A percentile compares a stretch with the other conserved stretches of the same genome.
Conservation (phyloP, 2,797 vertebrate genomes). For the Melanotaenia nigrans region DNA sequence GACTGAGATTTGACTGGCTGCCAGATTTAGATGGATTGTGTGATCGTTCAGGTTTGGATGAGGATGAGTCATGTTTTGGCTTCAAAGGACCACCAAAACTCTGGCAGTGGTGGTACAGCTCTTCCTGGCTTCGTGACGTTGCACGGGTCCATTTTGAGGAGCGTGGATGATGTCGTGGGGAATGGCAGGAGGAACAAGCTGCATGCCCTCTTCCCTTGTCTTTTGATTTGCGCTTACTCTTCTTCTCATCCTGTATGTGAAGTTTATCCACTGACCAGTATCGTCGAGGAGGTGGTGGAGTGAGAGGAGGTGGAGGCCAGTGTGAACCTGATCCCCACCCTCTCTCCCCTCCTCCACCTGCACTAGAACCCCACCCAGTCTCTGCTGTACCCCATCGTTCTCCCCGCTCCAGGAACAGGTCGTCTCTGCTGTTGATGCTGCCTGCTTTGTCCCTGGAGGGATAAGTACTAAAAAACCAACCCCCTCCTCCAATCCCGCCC, state of each 20-base stretch:
- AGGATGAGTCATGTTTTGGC: conserved; percentile 79
- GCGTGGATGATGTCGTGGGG: conserved; percentile 74
- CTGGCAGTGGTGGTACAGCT: conserved; percentile 82
- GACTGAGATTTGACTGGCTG: conserved; percentile 83
- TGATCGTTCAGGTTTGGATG: conserved; percentile 78
- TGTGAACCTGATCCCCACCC: conserved; percentile 80
- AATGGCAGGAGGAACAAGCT: conserved; percentile 78
- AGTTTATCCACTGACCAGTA: conserved; percentile 95
- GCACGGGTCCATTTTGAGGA: conserved; percentile 77
- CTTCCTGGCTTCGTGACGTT: conserved; percentile 82
- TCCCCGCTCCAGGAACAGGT: conserved; percentile 78
- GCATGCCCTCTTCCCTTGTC: conserved; percentile 76
- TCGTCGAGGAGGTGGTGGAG: conserved; percentile 84
- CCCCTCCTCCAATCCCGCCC: conserved; percentile 84
- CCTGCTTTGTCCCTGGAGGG: conserved; percentile 83
- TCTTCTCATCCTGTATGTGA: conserved; percentile 85
- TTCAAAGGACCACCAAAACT: conserved; percentile 77
- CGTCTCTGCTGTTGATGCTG: conserved; percentile 84
- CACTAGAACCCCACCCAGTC: conserved; percentile 75
- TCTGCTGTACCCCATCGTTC: conserved; percentile 76
- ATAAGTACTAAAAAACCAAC: conserved; percentile 87
- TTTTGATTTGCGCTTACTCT: conserved; percentile 78
- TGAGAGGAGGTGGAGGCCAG: conserved; percentile 80
- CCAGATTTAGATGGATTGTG: conserved; percentile 81
- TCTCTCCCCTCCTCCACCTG: conserved; percentile 59